phyloP scores from a whole-genome alignment of 2,113 vertebrate species.

The Corythoichthys intestinalis region DNA sequence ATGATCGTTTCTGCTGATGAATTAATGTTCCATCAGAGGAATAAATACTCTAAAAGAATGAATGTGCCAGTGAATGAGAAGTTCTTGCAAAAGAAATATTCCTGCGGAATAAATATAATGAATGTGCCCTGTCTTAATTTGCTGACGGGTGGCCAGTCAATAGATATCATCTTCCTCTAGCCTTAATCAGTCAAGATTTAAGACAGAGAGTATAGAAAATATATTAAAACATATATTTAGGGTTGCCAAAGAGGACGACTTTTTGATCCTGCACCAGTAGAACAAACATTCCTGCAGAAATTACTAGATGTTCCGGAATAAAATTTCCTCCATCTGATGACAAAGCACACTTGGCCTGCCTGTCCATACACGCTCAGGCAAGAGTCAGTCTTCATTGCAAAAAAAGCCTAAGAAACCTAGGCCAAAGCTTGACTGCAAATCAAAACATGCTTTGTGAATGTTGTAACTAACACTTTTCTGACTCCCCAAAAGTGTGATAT shows the following conservation, averaged over 20 bases:
- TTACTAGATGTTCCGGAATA: neutral
- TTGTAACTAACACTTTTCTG: neutral
- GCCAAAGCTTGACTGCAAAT: neutral
- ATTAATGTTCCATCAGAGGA: neutral
- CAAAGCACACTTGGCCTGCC: slow-evolving; percentile 11
- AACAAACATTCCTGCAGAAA: neutral
- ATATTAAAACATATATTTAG: too few relatives aligned
- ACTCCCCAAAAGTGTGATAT: neutral
- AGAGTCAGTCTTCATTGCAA: slow-evolving; percentile 2
- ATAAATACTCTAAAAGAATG: neutral
- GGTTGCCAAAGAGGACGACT: neutral
- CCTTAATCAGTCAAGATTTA: neutral
- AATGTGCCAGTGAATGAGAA: too few relatives aligned
- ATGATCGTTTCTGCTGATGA: neutral
- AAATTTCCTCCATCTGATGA: neutral
- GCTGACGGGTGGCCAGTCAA: too few relatives aligned
- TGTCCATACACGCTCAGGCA: slow-evolving; percentile 24
- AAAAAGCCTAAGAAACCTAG: neutral
- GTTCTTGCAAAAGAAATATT: neutral
- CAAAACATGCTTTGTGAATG: neutral
- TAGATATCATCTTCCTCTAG: too few relatives aligned
- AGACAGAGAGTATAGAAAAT: too few relatives aligned
- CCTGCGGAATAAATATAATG: neutral
- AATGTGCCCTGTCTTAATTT: too few relatives aligned
- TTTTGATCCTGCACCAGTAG: neutral